Evolutionary conservation across 2,888 invertebrate species (phyloP).

Genomic region (Scaptomyza caliginosa): DNA sequence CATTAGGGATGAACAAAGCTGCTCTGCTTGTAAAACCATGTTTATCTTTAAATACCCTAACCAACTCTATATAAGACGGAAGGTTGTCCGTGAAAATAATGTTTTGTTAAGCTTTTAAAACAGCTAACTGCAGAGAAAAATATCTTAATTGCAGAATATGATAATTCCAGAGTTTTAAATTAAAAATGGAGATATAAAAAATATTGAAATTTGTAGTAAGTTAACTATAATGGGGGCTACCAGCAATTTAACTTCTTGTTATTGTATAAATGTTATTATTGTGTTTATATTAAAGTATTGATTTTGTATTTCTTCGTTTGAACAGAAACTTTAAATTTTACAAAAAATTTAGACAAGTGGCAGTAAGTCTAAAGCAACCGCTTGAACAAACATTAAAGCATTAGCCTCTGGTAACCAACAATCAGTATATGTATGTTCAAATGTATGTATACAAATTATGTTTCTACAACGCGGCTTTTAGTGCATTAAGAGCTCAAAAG

Average conservation of each 20-base stretch:
- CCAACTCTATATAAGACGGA: neutral
- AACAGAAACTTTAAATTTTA: no score
- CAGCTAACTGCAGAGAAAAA: neutral
- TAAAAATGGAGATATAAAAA: no score
- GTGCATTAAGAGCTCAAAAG: neutral
- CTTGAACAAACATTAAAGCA: neutral
- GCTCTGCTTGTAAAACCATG: constrained; percentile 2
- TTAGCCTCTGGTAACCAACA: neutral
- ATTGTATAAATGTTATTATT: no score
- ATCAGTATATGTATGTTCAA: neutral
- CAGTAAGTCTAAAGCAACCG: neutral
- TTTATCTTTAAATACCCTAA: constrained; percentile 23
- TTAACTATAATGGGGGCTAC: no score
- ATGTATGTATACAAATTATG: constrained; percentile 6
- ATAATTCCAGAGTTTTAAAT: no score
- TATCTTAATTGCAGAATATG: no score
- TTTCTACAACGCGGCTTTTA: neutral
- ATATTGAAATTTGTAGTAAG: no score
- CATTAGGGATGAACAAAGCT: constrained; percentile 43
- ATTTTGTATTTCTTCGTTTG: no score
- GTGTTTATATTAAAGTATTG: no score
- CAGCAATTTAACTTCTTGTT: no score
- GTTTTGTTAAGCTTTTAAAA: neutral
- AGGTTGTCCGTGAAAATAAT: neutral
- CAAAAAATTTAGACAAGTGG: neutral